Conservation (phyloP, 2,888 invertebrate genomes). For the Crematogaster levior region DNA sequence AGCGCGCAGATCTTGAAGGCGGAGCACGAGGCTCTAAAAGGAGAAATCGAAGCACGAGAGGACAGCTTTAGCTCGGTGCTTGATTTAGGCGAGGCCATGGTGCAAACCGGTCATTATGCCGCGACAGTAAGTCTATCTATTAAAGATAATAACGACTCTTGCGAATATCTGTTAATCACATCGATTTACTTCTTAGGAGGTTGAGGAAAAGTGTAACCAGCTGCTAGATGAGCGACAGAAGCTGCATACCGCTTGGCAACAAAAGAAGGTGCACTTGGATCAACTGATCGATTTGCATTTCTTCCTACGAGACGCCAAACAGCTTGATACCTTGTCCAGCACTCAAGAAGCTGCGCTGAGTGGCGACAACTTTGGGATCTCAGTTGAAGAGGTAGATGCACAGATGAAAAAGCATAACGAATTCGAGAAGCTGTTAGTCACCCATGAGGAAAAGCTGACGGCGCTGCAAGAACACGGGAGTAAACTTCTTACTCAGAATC, state of each 20-base stretch:
- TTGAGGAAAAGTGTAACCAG: slow-evolving; percentile 92
- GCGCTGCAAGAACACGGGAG: slow-evolving; percentile 94
- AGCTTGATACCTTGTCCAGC: slow-evolving; percentile 94
- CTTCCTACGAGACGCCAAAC: slow-evolving; percentile 97
- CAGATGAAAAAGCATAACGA: slow-evolving; percentile 97
- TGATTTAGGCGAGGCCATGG: slow-evolving; percentile 93
- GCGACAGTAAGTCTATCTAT: slow-evolving; percentile 86
- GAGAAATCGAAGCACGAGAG: slow-evolving; percentile 96
- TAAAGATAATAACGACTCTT: neutral
- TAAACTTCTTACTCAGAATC: slow-evolving; percentile 95
- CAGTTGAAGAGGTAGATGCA: slow-evolving; percentile 95
- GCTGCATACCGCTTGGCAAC: slow-evolving; percentile 94
- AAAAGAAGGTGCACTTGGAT: slow-evolving; percentile 94
- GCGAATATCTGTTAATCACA: neutral
- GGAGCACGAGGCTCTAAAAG: slow-evolving; percentile 93
- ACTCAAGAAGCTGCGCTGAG: slow-evolving; percentile 94
- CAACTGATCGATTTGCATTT: slow-evolving; percentile 97
- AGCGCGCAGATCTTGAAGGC: slow-evolving; percentile 93
- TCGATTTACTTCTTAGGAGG: slow-evolving; percentile 86
- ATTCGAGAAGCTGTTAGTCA: slow-evolving; percentile 95
- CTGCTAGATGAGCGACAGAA: slow-evolving; percentile 92
- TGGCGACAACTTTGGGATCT: slow-evolving; percentile 91
- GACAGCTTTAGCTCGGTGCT: slow-evolving; percentile 92
- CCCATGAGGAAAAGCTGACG: slow-evolving; percentile 95
- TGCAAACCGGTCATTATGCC: slow-evolving; percentile 94